Evolutionary conservation across 1,140 invertebrate species (phyloP).

Genomic region (Prorops nasuta): DNA sequence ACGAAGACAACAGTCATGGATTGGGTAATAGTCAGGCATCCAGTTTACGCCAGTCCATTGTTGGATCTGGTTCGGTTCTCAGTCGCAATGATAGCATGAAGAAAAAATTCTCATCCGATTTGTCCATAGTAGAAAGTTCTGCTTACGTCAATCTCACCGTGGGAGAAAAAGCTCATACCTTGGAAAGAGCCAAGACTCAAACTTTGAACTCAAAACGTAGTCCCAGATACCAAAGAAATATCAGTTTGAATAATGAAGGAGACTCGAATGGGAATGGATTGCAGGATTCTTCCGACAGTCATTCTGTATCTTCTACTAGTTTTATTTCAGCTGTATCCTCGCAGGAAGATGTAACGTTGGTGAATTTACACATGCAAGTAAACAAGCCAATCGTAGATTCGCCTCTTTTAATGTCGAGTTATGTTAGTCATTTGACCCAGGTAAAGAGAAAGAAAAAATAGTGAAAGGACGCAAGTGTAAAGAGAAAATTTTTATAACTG

Average conservation of each 20-base stretch:
- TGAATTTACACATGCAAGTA: conserved; percentile 93
- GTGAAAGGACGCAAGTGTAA: conserved; percentile 3
- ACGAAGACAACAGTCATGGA: conserved; percentile 74
- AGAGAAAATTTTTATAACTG: conserved; percentile 9
- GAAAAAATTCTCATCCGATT: conserved; percentile 58
- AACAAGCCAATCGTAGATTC: conserved; percentile 93
- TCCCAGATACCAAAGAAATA: conserved; percentile 32
- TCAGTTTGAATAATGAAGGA: conserved; percentile 24
- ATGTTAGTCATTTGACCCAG: conserved; percentile 89
- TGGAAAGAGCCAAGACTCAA: conserved; percentile 44
- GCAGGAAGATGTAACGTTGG: conserved; percentile 89
- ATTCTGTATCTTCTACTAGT: conserved; percentile 79
- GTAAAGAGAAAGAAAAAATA: conserved; percentile 50
- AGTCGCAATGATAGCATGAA: conserved; percentile 55
- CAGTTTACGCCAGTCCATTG: conserved; percentile 64
- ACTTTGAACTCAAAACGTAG: conserved; percentile 27
- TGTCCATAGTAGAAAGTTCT: conserved; percentile 57
- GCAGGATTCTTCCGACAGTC: conserved; percentile 64
- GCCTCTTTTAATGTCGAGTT: conserved; percentile 91
- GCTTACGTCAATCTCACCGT: conserved; percentile 39
- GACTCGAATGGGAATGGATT: conserved; percentile 34
- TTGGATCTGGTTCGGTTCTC: conserved; percentile 54
- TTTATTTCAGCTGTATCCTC: conserved; percentile 91
- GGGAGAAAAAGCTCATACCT: conserved; percentile 44
- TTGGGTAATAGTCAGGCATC: conserved; percentile 58